A percentile compares a stretch with the other conserved stretches of the same genome.
These are phyloP conservation scores for Tragelaphus oryx DNA, from an alignment of 2,797 vertebrate species.

Conservation along the genomic window DNA sequence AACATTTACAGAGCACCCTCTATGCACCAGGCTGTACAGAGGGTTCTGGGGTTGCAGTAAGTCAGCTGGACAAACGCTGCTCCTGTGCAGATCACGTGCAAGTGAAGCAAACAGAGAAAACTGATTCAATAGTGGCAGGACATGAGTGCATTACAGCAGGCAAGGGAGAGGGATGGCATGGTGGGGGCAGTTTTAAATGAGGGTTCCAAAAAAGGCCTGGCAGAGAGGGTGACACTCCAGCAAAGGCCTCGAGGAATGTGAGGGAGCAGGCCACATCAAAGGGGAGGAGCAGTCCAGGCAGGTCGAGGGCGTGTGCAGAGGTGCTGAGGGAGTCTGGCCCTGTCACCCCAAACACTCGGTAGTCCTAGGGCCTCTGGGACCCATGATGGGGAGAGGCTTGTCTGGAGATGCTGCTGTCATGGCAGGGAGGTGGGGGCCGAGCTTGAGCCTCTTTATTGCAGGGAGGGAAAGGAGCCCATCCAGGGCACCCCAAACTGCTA, in stretches of 20 bases:
- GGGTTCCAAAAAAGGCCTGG: not conserved
- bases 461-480: not conserved
- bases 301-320: not conserved
- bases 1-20: not conserved
- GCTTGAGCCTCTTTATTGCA: not conserved
- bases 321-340: not conserved
- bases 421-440: not conserved
- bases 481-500: not conserved
- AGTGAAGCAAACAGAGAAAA: not conserved
- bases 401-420: not conserved
- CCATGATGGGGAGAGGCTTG: not conserved
- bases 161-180: no score
- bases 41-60: not conserved
- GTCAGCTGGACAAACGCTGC: not conserved
- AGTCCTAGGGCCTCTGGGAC: not conserved
- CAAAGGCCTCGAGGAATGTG: not conserved
- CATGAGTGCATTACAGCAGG: rapidly evolving
- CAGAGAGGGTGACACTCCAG: not conserved
- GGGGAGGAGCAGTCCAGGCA: not conserved
- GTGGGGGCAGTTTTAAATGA: not conserved
- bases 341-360: not conserved
- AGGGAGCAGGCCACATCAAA: not conserved
- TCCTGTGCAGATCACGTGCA: not conserved
- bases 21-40: not conserved
- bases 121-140: not conserved